Evolutionary conservation across 2,113 vertebrate species (phyloP).

Genomic region (Columba janthina): DNA sequence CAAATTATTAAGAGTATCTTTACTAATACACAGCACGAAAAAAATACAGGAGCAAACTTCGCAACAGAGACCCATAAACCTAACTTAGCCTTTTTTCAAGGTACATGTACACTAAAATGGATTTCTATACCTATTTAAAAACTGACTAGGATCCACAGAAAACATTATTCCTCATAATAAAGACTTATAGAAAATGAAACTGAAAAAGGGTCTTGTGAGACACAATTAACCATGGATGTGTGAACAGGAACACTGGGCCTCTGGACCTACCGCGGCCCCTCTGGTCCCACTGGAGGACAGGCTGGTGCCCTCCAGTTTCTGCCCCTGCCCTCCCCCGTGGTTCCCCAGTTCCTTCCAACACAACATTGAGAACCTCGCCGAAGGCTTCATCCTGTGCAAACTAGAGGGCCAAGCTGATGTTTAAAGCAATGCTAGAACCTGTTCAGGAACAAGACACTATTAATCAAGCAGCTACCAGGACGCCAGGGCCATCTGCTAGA

Average conservation of each 20-base stretch:
- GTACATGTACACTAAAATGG: not conserved
- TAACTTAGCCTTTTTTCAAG: not conserved
- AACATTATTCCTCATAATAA: not conserved
- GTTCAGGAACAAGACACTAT: not conserved
- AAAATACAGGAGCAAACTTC: not conserved
- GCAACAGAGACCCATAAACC: not conserved
- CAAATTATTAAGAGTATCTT: not conserved
- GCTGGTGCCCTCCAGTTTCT: not conserved
- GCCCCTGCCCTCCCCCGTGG: not conserved
- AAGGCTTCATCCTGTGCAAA: not conserved
- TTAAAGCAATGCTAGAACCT: not conserved
- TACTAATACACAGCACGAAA: not conserved
- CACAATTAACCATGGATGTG: not conserved
- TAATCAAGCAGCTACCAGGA: not conserved
- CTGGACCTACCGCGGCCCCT: not conserved
- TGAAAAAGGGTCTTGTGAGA: not conserved
- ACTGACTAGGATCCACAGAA: not conserved
- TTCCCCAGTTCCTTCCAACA: accelerated
- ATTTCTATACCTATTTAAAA: not conserved
- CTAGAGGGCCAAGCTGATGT: not conserved
- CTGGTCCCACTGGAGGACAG: not conserved
- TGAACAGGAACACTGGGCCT: not conserved
- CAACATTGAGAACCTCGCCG: not conserved
- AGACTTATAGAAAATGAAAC: not conserved
- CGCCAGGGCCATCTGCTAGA: not conserved